Evolutionary conservation across 1,140 invertebrate species (phyloP).

Genomic region (Metaphire vulgaris): DNA sequence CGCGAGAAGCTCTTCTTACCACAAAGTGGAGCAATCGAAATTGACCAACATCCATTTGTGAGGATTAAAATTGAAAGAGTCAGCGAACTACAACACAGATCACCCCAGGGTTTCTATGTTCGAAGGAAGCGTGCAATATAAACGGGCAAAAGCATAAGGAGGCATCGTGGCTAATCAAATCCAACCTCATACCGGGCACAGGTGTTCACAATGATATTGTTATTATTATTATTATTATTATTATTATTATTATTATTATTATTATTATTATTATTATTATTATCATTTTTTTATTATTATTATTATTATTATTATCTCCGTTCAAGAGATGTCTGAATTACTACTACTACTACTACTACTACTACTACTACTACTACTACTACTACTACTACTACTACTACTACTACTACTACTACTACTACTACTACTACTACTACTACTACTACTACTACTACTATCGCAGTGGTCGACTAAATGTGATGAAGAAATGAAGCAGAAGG

Average conservation of each 20-base stretch:
- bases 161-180: background rate
- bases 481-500: too few species aligned
- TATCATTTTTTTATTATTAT: too few species aligned
- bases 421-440: slow-evolving; percentile 9
- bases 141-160: background rate
- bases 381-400: background rate
- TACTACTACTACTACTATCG: slow-evolving; percentile 7
- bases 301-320: background rate
- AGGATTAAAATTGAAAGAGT: slow-evolving; percentile 57
- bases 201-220: background rate
- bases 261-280: too few species aligned
- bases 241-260: too few species aligned
- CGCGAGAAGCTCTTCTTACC: too few species aligned
- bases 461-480: too few species aligned
- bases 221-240: background rate
- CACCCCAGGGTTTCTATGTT: too few species aligned
- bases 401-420: background rate
- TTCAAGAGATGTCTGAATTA: too few species aligned
- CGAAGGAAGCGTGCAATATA: background rate
- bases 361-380: too few species aligned
- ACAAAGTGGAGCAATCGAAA: slow-evolving; percentile 57
- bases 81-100: slow-evolving; percentile 49
- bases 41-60: slow-evolving; percentile 57
- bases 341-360: too few species aligned
- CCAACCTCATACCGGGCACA: background rate